phyloP scores from a whole-genome alignment of 2,113 vertebrate species.

The Ceratotherium simum region DNA sequence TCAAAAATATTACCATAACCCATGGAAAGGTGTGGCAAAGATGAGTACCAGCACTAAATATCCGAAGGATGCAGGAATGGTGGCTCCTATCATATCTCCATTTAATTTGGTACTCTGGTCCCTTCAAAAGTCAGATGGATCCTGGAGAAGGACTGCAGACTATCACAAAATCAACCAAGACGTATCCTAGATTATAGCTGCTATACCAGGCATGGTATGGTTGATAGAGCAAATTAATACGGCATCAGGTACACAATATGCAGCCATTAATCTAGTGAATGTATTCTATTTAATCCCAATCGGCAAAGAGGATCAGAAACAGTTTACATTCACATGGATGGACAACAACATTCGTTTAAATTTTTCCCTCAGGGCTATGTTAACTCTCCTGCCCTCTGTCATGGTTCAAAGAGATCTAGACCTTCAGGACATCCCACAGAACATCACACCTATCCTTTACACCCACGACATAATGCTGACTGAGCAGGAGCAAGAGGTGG shows the following conservation, averaged over 20 bases:
- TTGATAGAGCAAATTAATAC: neutral
- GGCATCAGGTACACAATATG: neutral
- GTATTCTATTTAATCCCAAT: neutral
- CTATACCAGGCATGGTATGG: neutral
- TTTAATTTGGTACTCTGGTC: neutral
- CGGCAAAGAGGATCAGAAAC: neutral
- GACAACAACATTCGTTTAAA: neutral
- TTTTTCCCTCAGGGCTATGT: neutral
- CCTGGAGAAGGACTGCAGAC: neutral
- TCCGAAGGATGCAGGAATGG: neutral
- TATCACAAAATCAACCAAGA: neutral
- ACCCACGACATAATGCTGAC: neutral
- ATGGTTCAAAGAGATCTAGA: neutral
- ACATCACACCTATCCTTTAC: neutral
- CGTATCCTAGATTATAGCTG: neutral
- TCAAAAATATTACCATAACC: neutral
- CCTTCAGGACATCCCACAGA: neutral
- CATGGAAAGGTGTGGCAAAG: neutral
- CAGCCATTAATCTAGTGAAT: neutral
- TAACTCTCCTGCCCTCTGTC: neutral
- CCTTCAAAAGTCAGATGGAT: neutral
- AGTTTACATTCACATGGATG: neutral
- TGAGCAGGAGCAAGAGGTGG: neutral
- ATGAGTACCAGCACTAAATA: neutral
- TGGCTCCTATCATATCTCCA: neutral